Evolutionary conservation across 2,888 invertebrate species (phyloP).

Genomic region (Thumatha senex): DNA sequence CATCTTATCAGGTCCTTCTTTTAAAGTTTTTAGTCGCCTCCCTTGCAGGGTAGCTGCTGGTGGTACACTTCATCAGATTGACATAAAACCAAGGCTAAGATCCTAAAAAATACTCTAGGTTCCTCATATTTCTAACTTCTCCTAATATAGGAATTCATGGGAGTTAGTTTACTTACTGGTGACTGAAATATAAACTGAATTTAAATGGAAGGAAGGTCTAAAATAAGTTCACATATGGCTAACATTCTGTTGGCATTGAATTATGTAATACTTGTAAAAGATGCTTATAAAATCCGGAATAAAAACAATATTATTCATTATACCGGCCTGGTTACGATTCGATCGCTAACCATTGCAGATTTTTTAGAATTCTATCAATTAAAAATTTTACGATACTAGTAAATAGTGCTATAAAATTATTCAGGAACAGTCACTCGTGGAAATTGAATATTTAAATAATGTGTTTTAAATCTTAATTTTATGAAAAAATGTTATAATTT

Average conservation of each 20-base stretch:
- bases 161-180: too few species aligned
- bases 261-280: neutral
- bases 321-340: neutral
- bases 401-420: conserved; percentile 5
- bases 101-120: too few species aligned
- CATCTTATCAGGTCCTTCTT: too few species aligned
- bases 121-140: too few species aligned
- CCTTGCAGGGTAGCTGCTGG: too few species aligned
- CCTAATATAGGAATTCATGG: too few species aligned
- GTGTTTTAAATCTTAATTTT: conserved; percentile 26
- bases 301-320: neutral
- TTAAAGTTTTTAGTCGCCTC: too few species aligned
- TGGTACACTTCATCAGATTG: too few species aligned
- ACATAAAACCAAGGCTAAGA: too few species aligned
- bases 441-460: neutral
- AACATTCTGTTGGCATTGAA: neutral
- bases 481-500: conserved; percentile 25
- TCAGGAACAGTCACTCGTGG: neutral
- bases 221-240: neutral
- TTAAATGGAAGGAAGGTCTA: too few species aligned
- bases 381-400: conserved; percentile 8
- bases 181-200: too few species aligned
- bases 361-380: conserved; percentile 14
- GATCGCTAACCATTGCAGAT: neutral
- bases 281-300: neutral